Evolutionary conservation across 2,888 invertebrate species (phyloP), one percentile per base, ranked within the genome.

Genomic region (Orchesella flavescens): DNA sequence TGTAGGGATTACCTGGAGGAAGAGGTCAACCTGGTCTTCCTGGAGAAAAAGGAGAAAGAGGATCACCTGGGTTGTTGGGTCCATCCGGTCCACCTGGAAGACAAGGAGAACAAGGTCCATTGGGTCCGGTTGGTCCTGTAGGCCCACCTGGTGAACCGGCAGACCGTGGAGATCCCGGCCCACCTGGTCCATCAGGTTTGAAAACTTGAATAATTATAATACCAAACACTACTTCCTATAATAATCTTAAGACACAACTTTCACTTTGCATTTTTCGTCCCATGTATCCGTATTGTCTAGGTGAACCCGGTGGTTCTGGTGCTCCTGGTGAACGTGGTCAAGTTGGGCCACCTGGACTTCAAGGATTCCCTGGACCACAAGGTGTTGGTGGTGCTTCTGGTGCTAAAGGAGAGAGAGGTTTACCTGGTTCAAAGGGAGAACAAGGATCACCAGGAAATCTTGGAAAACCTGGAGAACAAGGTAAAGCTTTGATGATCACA

Each of bases 141-240:
- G 96, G 96, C 1, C 93, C 94, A 0, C 94, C 94, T 0, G 96
- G 96, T 17, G 95, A 95, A 90, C 93, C 94, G 65, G 95, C 94
- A 0, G 95, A 95, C 90, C 91, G 95, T 89, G 95, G 95, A 21
- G 95, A 95, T 88, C 92, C 94, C 0, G 95, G 95, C 2, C 90
- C 92, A 5, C 93, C 94, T 0, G 96, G 96, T 0, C 90, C 92
- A 0, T 92, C 89, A 53, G 90, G 90, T 76, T 83, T 23, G 61
- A n/a, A 53, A 13, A n/a, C 43, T 12, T 23, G 19, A 49, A 53
- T 49, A 10, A 69, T 53, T 23, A n/a, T n/a, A n/a, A n/a, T n/a
- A n/a, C n/a, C n/a, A n/a, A n/a, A n/a, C n/a, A n/a, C n/a, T n/a
- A n/a, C n/a, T n/a, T n/a, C n/a, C 12, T 44, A 44, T 44, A 44